Conservation (phyloP, 2,888 invertebrate genomes). For the Aspidiotus rigidus region DNA sequence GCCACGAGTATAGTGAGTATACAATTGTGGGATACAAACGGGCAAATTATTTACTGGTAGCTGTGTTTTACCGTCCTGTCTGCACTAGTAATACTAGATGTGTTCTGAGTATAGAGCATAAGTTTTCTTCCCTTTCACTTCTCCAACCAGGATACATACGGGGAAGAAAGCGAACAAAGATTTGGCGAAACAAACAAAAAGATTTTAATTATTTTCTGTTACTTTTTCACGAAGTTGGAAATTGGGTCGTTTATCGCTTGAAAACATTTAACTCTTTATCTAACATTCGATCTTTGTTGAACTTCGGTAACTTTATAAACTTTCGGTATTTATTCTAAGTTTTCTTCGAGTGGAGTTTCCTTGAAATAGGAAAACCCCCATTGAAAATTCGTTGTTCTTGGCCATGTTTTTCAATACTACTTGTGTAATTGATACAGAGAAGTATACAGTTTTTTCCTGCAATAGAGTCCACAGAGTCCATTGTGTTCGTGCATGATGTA, state of each 20-base stretch:
- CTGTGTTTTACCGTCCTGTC: no score
- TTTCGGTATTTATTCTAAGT: constrained; percentile 33
- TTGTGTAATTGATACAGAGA: neutral
- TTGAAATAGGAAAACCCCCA: constrained; percentile 26
- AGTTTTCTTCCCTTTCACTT: no score
- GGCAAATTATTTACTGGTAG: no score
- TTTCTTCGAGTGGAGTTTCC: constrained; percentile 21
- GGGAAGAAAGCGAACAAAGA: constrained; percentile 3
- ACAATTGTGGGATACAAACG: no score
- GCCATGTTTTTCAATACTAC: neutral
- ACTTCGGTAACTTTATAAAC: constrained; percentile 27
- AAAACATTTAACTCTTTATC: constrained; percentile 33
- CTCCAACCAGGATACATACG: no score
- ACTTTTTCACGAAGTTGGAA: constrained; percentile 26
- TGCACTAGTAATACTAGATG: no score
- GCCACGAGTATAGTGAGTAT: no score
- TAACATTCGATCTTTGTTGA: constrained; percentile 31
- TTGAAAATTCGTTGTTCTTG: constrained; percentile 11
- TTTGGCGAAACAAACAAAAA: constrained; percentile 18
- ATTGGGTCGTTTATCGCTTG: constrained; percentile 31
- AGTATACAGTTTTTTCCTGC: neutral
- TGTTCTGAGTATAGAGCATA: no score
- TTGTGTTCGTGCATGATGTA: no score
- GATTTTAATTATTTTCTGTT: constrained; percentile 31
- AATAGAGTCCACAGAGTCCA: no score